Conservation (phyloP, 2,888 invertebrate genomes). For the Choristoneura rosaceana region DNA sequence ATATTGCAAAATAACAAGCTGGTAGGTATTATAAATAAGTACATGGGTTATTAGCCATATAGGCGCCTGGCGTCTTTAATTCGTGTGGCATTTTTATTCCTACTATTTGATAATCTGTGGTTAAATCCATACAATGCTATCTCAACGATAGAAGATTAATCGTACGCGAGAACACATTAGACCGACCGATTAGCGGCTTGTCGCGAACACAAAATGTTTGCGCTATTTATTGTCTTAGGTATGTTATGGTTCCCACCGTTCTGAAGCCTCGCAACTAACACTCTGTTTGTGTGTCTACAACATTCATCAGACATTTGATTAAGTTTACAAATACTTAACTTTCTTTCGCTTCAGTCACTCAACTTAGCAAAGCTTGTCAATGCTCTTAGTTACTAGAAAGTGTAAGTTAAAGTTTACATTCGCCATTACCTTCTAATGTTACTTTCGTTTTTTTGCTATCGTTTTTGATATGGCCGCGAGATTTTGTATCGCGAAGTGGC, state of each 20-base stretch:
- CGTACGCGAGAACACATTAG: conserved; percentile 46
- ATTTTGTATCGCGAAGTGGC: conserved; percentile 52
- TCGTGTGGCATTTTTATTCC: too few relatives aligned
- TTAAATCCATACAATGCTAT: conserved; percentile 28
- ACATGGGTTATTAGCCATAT: too few relatives aligned
- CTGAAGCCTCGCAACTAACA: conserved; percentile 33
- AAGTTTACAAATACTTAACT: conserved; percentile 47
- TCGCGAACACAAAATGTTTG: conserved; percentile 53
- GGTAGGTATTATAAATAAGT: too few relatives aligned
- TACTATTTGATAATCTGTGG: background rate
- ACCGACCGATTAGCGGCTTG: conserved; percentile 50
- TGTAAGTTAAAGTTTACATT: conserved; percentile 53
- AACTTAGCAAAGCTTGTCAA: conserved; percentile 47
- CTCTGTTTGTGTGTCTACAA: conserved; percentile 48
- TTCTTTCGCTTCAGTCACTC: conserved; percentile 51
- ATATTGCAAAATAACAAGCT: too few relatives aligned
- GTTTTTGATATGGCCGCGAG: conserved; percentile 49
- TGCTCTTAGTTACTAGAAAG: conserved; percentile 53
- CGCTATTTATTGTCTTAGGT: conserved; percentile 50
- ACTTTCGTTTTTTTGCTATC: conserved; percentile 53
- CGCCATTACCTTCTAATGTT: conserved; percentile 46
- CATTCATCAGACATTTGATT: conserved; percentile 44
- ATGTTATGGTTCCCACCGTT: conserved; percentile 51
- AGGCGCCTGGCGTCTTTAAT: too few relatives aligned
- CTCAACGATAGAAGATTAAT: conserved; percentile 40